Evolutionary conservation across 2,888 invertebrate species (phyloP), one percentile per base, ranked within the genome.

Genomic region (Macrosoma leucophasiata): DNA sequence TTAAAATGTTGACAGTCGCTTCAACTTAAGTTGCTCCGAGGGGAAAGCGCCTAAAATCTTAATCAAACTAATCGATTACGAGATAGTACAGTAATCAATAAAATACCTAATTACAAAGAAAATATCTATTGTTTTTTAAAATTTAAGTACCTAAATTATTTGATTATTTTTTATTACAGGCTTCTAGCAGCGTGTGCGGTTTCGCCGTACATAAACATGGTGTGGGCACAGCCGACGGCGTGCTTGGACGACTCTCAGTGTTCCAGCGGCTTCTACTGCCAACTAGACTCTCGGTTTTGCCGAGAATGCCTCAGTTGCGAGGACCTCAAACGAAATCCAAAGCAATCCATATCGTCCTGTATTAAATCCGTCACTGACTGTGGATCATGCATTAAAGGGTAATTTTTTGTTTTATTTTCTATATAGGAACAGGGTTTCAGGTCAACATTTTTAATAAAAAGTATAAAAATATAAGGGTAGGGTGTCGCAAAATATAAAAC

Each of bases 321-420:
- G 17, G 55, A 62, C 22, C 52, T 68, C 11, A 63, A 66, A 23
- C 58, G 76, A 4, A 56, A 63, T n/a, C 51, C 60, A 2, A 59
- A 61, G 1, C 13, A 22, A 2, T 28, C 43, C 1, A 17, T 39
- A 1, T 39, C 42, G 0, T 3, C 31, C 1, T 77, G 78, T 39
- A 58, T 72, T 35, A 64, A 54, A 21, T 68, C 71, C 1, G 58
- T 74, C 2, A 32, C 51, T 2, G 56, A 67, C 1, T 78, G 78
- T 40, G 78, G 78, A 18, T 34, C 51, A 0, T 78, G 78, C 40
- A 43, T 64, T 9, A 48, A 60, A 38, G 71, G 65, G 74, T 74
- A 38, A 46, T n/a, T n/a, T n/a, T n/a, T n/a, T n/a, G n/a, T n/a
- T n/a, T n/a, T n/a, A n/a, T n/a, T n/a, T n/a, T n/a, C n/a, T n/a